Percentiles rank a stretch among this genome's conserved stretches.
phyloP scores from a whole-genome alignment of 2,113 vertebrate species.

The Abramis brama region DNA sequence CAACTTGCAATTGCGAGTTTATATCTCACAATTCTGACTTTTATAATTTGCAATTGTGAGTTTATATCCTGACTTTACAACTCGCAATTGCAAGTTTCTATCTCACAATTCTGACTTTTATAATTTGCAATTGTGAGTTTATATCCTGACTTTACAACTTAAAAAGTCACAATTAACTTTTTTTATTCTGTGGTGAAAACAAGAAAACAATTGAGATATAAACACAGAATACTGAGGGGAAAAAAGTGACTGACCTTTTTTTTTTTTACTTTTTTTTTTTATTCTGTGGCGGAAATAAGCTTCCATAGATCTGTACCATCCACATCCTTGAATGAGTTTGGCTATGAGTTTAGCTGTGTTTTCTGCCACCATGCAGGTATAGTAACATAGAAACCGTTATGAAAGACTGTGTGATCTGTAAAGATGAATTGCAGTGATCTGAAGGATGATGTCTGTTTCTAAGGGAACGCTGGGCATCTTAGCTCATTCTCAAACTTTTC shows the following conservation, averaged over 20 bases:
- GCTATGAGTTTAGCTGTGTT: not conserved
- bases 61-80: no score
- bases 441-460: slow-evolving; percentile 3
- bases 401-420: not conserved
- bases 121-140: no score
- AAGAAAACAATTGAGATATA: not conserved
- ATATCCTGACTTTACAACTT: no score
- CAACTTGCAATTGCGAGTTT: no score
- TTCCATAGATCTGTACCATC: not conserved
- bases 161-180: no score
- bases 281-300: not conserved
- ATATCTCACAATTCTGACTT: no score
- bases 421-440: slow-evolving; percentile 10
- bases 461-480: not conserved
- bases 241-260: no score
- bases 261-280: not conserved
- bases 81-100: no score
- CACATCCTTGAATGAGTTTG: no score
- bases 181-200: not conserved
- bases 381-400: not conserved
- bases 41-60: no score
- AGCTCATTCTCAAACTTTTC: not conserved
- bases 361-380: not conserved
- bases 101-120: no score
- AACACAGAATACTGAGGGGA: no score